Base-by-base conservation (phyloP, 2,888 invertebrate species). In the Conus canariensis region DNA sequence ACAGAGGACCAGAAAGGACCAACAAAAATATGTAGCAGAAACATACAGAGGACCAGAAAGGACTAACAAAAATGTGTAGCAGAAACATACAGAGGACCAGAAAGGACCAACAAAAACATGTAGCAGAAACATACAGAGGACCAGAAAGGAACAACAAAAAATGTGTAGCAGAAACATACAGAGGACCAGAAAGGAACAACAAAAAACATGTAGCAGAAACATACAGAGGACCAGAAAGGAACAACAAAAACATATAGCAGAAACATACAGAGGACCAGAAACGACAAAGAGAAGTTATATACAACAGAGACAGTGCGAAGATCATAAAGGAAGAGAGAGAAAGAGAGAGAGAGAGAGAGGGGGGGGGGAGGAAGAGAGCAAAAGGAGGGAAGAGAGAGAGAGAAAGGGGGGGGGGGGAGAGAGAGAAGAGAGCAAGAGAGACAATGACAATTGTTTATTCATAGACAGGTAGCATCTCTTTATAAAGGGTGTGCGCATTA, bases 321-420 rank as follows among this genome's bases (percentile, higher is more conserved):
- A 19, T 12, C n/a, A n/a, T 7, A 25, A 58, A 82, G 58, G 85
- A 85, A 60, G 56, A 90, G 86, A 64, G 80, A 80, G 77, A 86
- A 70, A 87, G 80, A 80, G 74, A 80, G 45, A 86, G 87, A 87
- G 87, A 82, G 87, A 45, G 82, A 82, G 70, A 82, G 22, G 82
- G 70, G 70, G 70, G 10, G 67, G 87, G 67, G 80, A 19, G 77
- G 45, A 58, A 86, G 60, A 87, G 82, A 87, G 90, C 19, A 77
- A 2, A 30, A 1, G 8, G 30, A 7, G 30, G 12, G 30, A 14
- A 77, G 77, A 56, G 5, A 56, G 56, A 82, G 82, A 82, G 82
- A 82, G 56, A 82, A 56, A 82, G 16, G 58, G 82, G 58, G 16
- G 5, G 82, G 56, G 1, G 56, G 5, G 16, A 19, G 19, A 12